Conservation (phyloP, 2,888 invertebrate genomes). For the Ganaspis brasiliensis region DNA sequence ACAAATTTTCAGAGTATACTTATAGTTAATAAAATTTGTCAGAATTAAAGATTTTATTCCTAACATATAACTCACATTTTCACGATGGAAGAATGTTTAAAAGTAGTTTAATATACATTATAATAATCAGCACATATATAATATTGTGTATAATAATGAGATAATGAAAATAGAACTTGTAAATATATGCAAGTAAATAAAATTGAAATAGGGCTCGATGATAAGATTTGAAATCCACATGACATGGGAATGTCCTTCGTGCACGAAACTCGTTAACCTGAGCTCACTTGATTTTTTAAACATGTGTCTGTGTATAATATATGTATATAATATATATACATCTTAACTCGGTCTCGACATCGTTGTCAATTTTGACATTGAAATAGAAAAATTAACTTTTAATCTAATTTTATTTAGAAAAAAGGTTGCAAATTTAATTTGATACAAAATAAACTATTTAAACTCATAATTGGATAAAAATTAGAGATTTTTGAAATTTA, state of each 20-base stretch:
- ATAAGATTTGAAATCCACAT: constrained; percentile 5
- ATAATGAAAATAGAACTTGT: neutral
- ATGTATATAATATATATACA: neutral
- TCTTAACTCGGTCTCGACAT: neutral
- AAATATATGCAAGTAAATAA: neutral
- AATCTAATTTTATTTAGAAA: too few species aligned
- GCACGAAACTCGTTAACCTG: constrained; percentile 16
- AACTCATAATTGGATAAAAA: too few species aligned
- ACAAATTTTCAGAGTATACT: too few species aligned
- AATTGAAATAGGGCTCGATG: neutral
- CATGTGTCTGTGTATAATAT: neutral
- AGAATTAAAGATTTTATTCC: too few species aligned
- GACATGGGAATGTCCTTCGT: constrained; percentile 17
- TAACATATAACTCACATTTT: too few species aligned
- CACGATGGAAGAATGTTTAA: too few species aligned
- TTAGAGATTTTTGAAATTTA: too few species aligned
- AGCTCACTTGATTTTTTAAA: constrained; percentile 4
- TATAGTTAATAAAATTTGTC: too few species aligned
- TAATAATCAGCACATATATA: neutral
- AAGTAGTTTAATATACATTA: too few species aligned
- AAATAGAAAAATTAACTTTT: too few species aligned
- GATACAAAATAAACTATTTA: too few species aligned
- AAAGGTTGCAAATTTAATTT: too few species aligned
- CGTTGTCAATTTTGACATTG: neutral
- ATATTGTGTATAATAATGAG: neutral